phyloP scores from a whole-genome alignment of 35 echinoderm and acorn worm genomes.

The Heliocidaris erythrogramma region DNA sequence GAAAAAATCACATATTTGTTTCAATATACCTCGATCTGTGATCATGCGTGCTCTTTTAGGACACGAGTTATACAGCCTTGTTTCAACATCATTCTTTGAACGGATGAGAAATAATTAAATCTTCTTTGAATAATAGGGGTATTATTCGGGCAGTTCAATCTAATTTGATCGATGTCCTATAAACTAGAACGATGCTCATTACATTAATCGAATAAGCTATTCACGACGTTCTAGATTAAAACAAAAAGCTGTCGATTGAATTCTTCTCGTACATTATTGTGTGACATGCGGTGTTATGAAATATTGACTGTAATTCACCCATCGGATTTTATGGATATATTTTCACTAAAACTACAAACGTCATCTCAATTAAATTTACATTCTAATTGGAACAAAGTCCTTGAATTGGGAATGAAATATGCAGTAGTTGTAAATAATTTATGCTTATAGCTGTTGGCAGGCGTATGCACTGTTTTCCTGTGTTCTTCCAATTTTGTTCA shows the following conservation, averaged over 20 bases:
- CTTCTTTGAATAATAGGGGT: background rate
- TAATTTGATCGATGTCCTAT: background rate
- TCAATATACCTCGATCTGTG: background rate
- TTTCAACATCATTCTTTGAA: background rate
- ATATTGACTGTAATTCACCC: no score
- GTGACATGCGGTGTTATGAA: no score
- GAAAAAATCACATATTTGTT: background rate
- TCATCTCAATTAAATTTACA: no score
- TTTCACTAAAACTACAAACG: no score
- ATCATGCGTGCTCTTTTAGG: background rate
- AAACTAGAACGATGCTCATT: background rate
- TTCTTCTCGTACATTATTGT: background rate
- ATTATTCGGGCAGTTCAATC: background rate
- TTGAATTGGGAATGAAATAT: no score
- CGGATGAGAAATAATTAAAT: background rate
- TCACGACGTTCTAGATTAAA: background rate
- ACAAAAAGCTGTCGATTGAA: background rate
- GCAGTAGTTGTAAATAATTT: no score
- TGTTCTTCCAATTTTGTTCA: no score
- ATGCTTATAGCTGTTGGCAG: no score
- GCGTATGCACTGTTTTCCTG: no score
- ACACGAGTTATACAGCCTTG: background rate
- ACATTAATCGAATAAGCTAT: background rate
- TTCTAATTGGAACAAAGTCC: no score
- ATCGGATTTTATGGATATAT: no score